These are phyloP conservation scores for Ectemnius continuus DNA, from an alignment of 2,888 invertebrate genomes.

Conservation along the genomic window DNA sequence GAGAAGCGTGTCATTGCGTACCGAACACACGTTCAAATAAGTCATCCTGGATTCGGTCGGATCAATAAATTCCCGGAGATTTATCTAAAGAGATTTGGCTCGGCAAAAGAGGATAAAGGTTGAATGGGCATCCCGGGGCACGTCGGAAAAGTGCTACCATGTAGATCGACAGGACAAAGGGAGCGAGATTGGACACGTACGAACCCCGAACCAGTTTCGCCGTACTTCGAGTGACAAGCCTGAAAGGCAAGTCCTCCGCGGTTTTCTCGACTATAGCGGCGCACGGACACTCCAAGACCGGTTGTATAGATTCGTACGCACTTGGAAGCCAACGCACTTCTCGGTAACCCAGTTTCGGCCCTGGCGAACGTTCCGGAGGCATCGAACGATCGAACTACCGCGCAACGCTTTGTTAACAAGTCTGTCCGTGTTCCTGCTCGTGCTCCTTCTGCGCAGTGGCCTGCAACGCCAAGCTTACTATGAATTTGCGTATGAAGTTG, in stretches of 20 bases:
- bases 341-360: constrained; percentile 56
- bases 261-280: constrained; percentile 22
- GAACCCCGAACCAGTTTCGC: constrained; percentile 43
- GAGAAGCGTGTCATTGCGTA: too few species aligned
- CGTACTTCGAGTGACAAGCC: too few species aligned
- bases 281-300: constrained; percentile 3
- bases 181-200: constrained; percentile 58
- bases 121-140: constrained; percentile 16
- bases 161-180: constrained; percentile 44
- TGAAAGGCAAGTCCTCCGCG: constrained; percentile 10
- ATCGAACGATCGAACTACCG: constrained; percentile 21
- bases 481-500: too few species aligned
- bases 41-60: constrained; percentile 24
- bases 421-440: constrained; percentile 6
- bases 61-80: constrained; percentile 27
- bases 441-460: not conserved
- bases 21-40: constrained; percentile 17
- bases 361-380: constrained; percentile 33
- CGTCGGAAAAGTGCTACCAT: too few species aligned
- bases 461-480: constrained; percentile 22
- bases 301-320: constrained; percentile 42
- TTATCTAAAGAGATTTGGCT: constrained; percentile 48
- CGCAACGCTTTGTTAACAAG: constrained; percentile 37
- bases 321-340: constrained; percentile 35
- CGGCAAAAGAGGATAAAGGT: constrained; percentile 39